Evolutionary conservation across 1,140 invertebrate species (phyloP), one percentile per base, ranked within the genome.

Genomic region (Drosophila ananassae): DNA sequence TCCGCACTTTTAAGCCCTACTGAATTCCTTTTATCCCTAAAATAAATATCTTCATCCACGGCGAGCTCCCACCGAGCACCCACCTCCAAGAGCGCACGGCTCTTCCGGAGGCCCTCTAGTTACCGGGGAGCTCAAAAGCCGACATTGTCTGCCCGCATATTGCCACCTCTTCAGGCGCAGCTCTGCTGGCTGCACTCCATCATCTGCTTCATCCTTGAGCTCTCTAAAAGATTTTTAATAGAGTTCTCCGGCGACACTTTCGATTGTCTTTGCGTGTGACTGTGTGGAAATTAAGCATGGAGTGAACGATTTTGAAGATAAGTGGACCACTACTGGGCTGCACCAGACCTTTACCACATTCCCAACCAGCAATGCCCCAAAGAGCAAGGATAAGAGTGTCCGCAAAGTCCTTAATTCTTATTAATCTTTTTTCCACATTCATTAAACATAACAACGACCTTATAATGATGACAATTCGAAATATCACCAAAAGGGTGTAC

Each of bases 1-100:
- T 90, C 87, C 79, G 87, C 85, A 90, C 87, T 90, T 85, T 90
- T 87, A 90, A 90, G 87, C 81, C 87, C 81, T 83, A 90, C 87
- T 90, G 87, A 90, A 90, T 90, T 90, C 87, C 85, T 90, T 90
- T 90, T 90, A 90, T 90, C 87, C 87, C 87, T 90, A 90, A 90
- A 85, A 90, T 90, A 90, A 90, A 90, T 90, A 90, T 90, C 82
- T 90, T 90, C 81, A 90, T 90, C 87, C 79, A 83, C 64, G 72
- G 84, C 71, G 60, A 56, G 46, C 59, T 28, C 63, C 55, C 55
- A 34, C 41, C 32, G 28, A 25, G 13, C 50, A 32, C 39, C 50
- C 47, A 52, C 63, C 66, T 17, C 17, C 17, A 17, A 17, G 17
- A 68, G 67, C 62, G 73, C 71, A 52, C 39, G 57, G 34, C 50